phyloP scores from a whole-genome alignment of 2,888 invertebrate species.

The Lycaena phlaeas region DNA sequence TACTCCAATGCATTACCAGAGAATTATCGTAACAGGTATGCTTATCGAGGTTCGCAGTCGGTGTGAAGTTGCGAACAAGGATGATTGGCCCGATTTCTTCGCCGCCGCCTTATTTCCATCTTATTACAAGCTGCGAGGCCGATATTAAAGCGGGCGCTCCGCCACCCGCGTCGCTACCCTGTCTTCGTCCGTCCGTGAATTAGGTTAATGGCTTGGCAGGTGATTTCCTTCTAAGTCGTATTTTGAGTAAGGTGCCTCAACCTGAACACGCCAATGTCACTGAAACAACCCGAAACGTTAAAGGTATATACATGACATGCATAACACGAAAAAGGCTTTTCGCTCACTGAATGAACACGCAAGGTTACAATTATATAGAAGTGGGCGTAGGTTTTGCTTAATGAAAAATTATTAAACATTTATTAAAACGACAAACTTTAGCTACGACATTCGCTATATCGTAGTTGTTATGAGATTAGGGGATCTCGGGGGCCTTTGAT shows the following conservation, averaged over 20 bases:
- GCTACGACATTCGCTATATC: slow-evolving; percentile 26
- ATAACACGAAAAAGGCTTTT: slow-evolving; percentile 21
- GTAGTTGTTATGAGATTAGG: slow-evolving; percentile 43
- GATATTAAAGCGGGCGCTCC: slow-evolving; percentile 64
- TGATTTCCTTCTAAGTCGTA: slow-evolving; percentile 68
- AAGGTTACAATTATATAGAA: slow-evolving; percentile 19
- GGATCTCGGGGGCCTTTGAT: slow-evolving; percentile 63
- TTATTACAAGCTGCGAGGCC: slow-evolving; percentile 64
- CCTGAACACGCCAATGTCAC: slow-evolving; percentile 56
- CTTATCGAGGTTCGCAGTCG: slow-evolving; percentile 20
- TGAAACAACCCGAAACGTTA: slow-evolving; percentile 42
- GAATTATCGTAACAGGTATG: slow-evolving; percentile 20
- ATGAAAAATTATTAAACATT: slow-evolving; percentile 20
- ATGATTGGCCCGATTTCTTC: slow-evolving; percentile 65
- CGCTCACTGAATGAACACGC: slow-evolving; percentile 18
- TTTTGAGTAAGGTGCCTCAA: slow-evolving; percentile 55
- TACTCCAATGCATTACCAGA: slow-evolving; percentile 15
- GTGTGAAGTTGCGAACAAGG: slow-evolving; percentile 54
- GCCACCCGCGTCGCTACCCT: slow-evolving; percentile 62
- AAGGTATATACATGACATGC: slow-evolving; percentile 30
- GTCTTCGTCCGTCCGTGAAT: slow-evolving; percentile 68
- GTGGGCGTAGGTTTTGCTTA: slow-evolving; percentile 18
- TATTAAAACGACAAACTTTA: slow-evolving; percentile 21
- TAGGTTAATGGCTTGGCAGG: slow-evolving; percentile 73
- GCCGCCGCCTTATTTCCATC: slow-evolving; percentile 67